Conservation (phyloP, 2,797 vertebrate genomes). For the Sebastes alutus region DNA sequence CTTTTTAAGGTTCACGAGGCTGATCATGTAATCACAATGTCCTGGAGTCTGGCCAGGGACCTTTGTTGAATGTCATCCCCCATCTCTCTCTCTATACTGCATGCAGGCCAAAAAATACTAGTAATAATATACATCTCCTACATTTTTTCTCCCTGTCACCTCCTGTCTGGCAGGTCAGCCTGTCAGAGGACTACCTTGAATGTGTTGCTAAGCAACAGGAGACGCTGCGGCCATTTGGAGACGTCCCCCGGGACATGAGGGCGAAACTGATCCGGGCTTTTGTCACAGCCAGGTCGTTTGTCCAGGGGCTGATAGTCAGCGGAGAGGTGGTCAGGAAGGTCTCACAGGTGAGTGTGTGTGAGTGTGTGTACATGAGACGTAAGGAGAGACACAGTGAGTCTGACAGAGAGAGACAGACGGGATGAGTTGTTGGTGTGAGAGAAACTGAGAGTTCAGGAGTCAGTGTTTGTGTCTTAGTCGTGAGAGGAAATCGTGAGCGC, state of each 20-base stretch:
- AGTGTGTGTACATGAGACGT: not conserved
- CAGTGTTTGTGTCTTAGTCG: not conserved
- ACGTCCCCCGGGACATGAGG: slow-evolving; percentile 89
- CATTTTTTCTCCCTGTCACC: not conserved
- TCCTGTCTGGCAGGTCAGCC: slow-evolving; percentile 76
- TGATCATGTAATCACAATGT: not conserved
- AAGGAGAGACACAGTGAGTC: not conserved
- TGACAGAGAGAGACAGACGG: not conserved
- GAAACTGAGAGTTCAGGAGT: slow-evolving; percentile 1
- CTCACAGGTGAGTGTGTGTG: slow-evolving; percentile 85
- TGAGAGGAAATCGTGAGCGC: not conserved
- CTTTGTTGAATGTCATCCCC: not conserved
- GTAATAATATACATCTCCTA: not conserved
- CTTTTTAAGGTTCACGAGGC: not conserved
- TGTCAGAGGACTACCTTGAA: slow-evolving; percentile 92
- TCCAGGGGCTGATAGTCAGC: slow-evolving; percentile 88
- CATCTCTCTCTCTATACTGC: not conserved
- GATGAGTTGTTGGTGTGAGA: not conserved
- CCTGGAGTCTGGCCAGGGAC: not conserved
- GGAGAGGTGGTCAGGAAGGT: slow-evolving; percentile 90
- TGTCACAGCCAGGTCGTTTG: slow-evolving; percentile 88
- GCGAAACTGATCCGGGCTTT: slow-evolving; percentile 87
- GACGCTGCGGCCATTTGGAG: slow-evolving; percentile 89
- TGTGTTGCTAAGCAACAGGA: slow-evolving; percentile 92
- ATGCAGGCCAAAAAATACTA: not conserved